A percentile compares a stretch with the other conserved stretches of the same genome.
phyloP scores from a whole-genome alignment of 2,888 invertebrate species.

The Mycogona germanica region DNA sequence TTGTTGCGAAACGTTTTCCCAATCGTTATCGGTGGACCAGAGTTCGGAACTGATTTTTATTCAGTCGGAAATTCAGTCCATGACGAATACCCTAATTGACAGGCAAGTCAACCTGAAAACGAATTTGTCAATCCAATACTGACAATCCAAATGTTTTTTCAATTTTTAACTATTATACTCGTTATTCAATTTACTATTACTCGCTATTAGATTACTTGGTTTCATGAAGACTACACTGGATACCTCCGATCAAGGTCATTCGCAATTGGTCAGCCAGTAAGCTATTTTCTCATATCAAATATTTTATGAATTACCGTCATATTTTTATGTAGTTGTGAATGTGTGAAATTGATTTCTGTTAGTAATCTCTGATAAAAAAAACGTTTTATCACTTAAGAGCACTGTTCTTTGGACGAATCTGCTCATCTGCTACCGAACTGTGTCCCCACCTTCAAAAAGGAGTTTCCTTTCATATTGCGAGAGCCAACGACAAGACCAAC shows the following conservation, averaged over 20 bases:
- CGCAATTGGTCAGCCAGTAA: too few species aligned
- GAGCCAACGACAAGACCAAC: background rate
- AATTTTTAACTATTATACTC: too few species aligned
- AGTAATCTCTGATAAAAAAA: background rate
- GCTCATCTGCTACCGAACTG: constrained; percentile 6
- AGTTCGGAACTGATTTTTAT: background rate
- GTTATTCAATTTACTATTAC: too few species aligned
- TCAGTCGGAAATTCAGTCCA: constrained; percentile 5
- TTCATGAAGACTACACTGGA: too few species aligned
- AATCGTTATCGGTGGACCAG: background rate
- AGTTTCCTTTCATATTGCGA: background rate
- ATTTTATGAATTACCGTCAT: too few species aligned
- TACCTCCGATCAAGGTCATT: too few species aligned
- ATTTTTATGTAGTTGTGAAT: too few species aligned
- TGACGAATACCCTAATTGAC: background rate
- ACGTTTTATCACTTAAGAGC: constrained; percentile 2
- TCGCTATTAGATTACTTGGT: too few species aligned
- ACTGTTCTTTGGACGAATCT: constrained; percentile 1
- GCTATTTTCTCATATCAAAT: too few species aligned
- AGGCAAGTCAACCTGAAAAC: background rate
- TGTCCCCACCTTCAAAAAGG: constrained; percentile 11
- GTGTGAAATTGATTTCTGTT: too few species aligned
- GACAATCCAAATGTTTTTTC: too few species aligned
- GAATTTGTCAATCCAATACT: background rate
- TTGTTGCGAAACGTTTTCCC: background rate